These are phyloP conservation scores for Drosophila orosa DNA, from an alignment of 1,140 invertebrate species.

Conservation along the genomic window DNA sequence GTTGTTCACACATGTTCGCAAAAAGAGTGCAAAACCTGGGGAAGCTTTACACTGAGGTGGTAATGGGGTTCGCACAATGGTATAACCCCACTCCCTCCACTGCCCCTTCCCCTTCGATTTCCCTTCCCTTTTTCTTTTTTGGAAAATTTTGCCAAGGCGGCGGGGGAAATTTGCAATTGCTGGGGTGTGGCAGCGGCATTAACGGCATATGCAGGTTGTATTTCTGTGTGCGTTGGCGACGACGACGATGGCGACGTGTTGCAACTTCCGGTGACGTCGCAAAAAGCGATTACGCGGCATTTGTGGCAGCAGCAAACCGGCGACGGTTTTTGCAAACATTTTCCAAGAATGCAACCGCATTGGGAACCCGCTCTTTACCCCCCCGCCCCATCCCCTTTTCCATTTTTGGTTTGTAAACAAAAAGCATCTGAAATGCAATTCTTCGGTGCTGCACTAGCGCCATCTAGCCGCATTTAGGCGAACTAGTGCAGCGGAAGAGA, in stretches of 20 bases:
- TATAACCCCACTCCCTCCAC: slow-evolving; percentile 61
- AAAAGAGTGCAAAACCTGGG: slow-evolving; percentile 53
- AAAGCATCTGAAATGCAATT: slow-evolving; percentile 51
- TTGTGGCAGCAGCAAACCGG: slow-evolving; percentile 70
- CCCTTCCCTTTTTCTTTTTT: slow-evolving; percentile 41
- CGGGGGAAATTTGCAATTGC: slow-evolving; percentile 54
- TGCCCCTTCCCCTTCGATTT: slow-evolving; percentile 6
- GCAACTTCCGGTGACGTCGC: slow-evolving; percentile 67
- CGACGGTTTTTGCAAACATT: slow-evolving; percentile 68
- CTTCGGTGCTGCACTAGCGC: slow-evolving; percentile 42
- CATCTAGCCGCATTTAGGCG: slow-evolving; percentile 54
- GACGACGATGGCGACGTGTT: slow-evolving; percentile 67
- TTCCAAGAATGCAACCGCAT: slow-evolving; percentile 70
- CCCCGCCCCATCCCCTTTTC: not conserved
- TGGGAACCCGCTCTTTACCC: slow-evolving; percentile 6
- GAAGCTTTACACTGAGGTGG: slow-evolving; percentile 25
- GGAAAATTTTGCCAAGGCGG: slow-evolving; percentile 51
- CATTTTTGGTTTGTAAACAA: slow-evolving; percentile 44
- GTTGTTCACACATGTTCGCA: slow-evolving; percentile 81
- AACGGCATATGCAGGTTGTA: slow-evolving; percentile 61
- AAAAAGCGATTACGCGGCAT: slow-evolving; percentile 78
- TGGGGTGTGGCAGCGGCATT: slow-evolving; percentile 61
- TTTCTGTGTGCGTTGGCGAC: slow-evolving; percentile 29
- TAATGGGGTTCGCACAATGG: slow-evolving; percentile 27
- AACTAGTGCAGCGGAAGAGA: slow-evolving; percentile 44